Percentiles rank a stretch among this genome's conserved stretches.
These are phyloP conservation scores for Antheraea yamamai DNA, from an alignment of 2,888 invertebrate species.

Conservation along the genomic window DNA sequence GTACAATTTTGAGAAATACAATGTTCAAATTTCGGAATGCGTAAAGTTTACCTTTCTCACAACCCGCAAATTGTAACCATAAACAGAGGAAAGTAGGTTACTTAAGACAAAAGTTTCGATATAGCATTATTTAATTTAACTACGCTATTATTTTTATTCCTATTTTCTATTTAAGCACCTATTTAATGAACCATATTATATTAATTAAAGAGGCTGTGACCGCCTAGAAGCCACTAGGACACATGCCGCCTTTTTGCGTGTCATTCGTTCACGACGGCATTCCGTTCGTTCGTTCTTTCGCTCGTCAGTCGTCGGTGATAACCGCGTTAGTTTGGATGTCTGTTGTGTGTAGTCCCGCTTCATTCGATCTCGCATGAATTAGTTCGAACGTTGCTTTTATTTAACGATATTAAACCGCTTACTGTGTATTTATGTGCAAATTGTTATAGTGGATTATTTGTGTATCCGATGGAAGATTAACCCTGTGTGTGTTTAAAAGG, in stretches of 20 bases:
- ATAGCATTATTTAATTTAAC: slow-evolving; percentile 19
- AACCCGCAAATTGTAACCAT: slow-evolving; percentile 61
- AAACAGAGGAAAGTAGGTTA: slow-evolving; percentile 66
- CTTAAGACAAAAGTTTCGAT: slow-evolving; percentile 48
- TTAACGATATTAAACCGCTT: slow-evolving; percentile 50
- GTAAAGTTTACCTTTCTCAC: slow-evolving; percentile 59
- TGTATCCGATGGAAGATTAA: slow-evolving; percentile 40
- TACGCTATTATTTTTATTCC: slow-evolving; percentile 25
- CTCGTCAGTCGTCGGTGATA: slow-evolving; percentile 71
- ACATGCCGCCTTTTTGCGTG: slow-evolving; percentile 39
- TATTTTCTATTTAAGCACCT: slow-evolving; percentile 25
- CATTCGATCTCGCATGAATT: slow-evolving; percentile 53
- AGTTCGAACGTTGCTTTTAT: slow-evolving; percentile 50
- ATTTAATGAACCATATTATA: neutral
- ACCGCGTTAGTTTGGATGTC: slow-evolving; percentile 51
- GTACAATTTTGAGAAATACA: neutral
- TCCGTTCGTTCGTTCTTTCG: slow-evolving; percentile 57
- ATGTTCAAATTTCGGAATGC: slow-evolving; percentile 5
- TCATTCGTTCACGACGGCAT: slow-evolving; percentile 39
- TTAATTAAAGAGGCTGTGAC: slow-evolving; percentile 7
- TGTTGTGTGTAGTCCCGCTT: slow-evolving; percentile 32
- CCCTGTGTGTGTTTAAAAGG: slow-evolving; percentile 61
- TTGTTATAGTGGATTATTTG: slow-evolving; percentile 44
- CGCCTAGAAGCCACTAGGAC: slow-evolving; percentile 4
- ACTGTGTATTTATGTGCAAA: slow-evolving; percentile 42